Conservation (phyloP, 2,888 invertebrate genomes). For the Chloroclysta siterata region DNA sequence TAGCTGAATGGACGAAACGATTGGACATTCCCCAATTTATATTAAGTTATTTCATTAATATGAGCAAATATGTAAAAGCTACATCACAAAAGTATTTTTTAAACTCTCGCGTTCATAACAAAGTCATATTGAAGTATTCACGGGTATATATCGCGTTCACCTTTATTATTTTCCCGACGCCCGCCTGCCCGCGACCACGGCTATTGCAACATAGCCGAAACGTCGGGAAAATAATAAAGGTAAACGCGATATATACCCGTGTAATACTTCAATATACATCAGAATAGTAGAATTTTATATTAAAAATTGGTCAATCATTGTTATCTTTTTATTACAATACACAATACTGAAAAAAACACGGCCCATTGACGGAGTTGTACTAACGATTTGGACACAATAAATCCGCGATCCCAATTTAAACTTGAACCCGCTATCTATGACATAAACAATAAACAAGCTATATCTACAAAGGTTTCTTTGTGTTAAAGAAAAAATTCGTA, state of each 20-base stretch:
- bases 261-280: too few relatives aligned
- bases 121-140: too few relatives aligned
- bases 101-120: too few relatives aligned
- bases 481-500: conserved; percentile 52
- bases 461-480: conserved; percentile 51
- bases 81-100: too few relatives aligned
- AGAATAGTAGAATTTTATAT: neutral
- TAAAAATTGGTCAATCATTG: neutral
- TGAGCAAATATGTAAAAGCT: neutral
- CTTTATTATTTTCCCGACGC: too few relatives aligned
- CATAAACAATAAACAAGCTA: conserved; percentile 40
- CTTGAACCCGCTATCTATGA: conserved; percentile 36
- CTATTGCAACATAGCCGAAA: too few relatives aligned
- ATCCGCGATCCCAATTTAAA: conserved; percentile 32
- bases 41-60: too few relatives aligned
- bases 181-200: too few relatives aligned
- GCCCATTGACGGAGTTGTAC: conserved; percentile 7
- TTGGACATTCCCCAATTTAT: neutral
- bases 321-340: neutral
- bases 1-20: neutral
- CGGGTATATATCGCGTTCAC: too few relatives aligned
- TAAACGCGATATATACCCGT: too few relatives aligned
- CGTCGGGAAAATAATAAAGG: too few relatives aligned
- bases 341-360: conserved; percentile 14
- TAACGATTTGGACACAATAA: conserved; percentile 22